Conservation (phyloP, 2,888 invertebrate species). For the Nudaria mundana region DNA sequence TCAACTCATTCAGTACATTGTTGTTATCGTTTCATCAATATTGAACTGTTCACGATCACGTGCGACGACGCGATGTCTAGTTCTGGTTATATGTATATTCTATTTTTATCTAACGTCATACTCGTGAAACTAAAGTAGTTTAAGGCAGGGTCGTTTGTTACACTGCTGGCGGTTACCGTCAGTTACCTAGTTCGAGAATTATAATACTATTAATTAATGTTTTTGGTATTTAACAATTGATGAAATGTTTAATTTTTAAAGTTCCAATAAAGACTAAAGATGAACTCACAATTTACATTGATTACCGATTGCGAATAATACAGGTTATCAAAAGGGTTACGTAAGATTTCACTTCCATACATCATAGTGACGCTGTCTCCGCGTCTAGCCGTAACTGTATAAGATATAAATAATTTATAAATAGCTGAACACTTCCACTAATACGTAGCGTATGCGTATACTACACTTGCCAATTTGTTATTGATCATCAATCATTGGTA, state of each 20-base stretch:
- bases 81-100: conserved; percentile 8
- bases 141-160: conserved; percentile 31
- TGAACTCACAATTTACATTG: no score
- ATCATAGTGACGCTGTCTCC: neutral
- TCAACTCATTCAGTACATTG: no score
- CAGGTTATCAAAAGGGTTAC: no score
- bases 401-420: conserved; percentile 7
- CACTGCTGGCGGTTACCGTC: conserved; percentile 28
- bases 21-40: neutral
- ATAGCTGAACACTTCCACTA: conserved; percentile 25
- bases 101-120: conserved; percentile 28
- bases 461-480: conserved; percentile 29
- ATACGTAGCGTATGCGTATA: conserved; percentile 15
- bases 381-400: neutral
- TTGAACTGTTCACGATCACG: conserved; percentile 12
- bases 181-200: neutral
- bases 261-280: no score
- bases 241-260: no score
- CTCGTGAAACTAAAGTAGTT: conserved; percentile 9
- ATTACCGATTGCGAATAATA: no score
- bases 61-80: conserved; percentile 17
- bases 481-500: conserved; percentile 11
- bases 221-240: no score
- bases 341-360: no score
- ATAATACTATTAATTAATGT: neutral